phyloP scores from a whole-genome alignment of 2,797 vertebrate species.

The Dipus sagitta region DNA sequence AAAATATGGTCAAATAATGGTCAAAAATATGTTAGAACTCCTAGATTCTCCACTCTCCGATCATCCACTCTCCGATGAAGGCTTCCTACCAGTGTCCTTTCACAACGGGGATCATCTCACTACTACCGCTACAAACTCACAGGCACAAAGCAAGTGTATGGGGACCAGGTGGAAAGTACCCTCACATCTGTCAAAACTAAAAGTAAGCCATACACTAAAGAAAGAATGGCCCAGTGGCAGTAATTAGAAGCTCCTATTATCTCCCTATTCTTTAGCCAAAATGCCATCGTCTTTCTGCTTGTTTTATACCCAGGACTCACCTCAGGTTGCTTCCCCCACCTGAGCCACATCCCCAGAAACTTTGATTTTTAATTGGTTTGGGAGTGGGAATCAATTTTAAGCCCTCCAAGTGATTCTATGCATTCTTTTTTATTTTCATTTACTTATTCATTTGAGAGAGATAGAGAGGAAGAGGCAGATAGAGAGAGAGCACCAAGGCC shows the following conservation, averaged over 20 bases:
- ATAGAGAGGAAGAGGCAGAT: too few species aligned
- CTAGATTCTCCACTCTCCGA: background rate
- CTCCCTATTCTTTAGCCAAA: constrained; percentile 8
- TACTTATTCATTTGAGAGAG: too few species aligned
- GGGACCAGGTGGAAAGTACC: constrained; percentile 11
- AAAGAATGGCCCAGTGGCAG: background rate
- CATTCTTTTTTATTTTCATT: background rate
- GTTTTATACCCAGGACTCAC: background rate
- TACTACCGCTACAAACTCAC: background rate
- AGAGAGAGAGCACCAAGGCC: too few species aligned
- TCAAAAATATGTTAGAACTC: background rate
- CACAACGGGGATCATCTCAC: background rate
- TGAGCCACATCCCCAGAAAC: background rate
- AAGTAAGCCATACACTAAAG: background rate
- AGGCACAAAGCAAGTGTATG: constrained; percentile 5
- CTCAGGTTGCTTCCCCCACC: background rate
- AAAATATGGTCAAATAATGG: background rate
- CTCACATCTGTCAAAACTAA: background rate
- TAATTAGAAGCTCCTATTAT: background rate
- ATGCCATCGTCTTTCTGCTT: background rate
- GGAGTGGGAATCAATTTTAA: background rate
- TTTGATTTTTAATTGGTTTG: constrained; percentile 10
- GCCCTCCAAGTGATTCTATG: background rate
- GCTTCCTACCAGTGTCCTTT: background rate
- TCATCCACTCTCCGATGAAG: background rate